A percentile compares a stretch with the other conserved stretches of the same genome.
Conservation (phyloP, 2,888 invertebrate species). For the Halictus quadricinctus region DNA sequence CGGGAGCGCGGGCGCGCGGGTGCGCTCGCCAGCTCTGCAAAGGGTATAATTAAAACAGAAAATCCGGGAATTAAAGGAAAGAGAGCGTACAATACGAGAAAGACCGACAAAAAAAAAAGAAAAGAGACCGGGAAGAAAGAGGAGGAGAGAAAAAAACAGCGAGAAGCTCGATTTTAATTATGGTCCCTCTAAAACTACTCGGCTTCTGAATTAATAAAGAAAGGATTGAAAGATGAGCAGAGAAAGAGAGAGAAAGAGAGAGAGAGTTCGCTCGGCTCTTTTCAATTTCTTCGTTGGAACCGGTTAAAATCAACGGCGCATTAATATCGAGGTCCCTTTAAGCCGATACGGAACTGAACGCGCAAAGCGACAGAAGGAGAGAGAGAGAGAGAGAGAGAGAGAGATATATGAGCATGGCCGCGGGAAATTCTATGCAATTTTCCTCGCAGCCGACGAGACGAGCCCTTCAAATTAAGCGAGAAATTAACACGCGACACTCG, state of each 20-base stretch:
- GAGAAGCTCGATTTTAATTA: slow-evolving; percentile 51
- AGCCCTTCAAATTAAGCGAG: slow-evolving; percentile 24
- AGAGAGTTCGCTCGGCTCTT: slow-evolving; percentile 19
- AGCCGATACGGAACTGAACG: slow-evolving; percentile 38
- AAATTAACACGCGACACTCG: slow-evolving; percentile 33
- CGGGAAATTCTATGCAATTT: slow-evolving; percentile 17
- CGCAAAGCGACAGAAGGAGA: not conserved
- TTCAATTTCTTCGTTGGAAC: slow-evolving; percentile 35
- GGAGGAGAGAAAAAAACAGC: not conserved
- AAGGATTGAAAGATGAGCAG: slow-evolving; percentile 41
- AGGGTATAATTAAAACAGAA: slow-evolving; percentile 44
- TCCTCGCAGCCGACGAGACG: slow-evolving; percentile 13
- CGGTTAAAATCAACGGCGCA: slow-evolving; percentile 47
- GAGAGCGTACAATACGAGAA: not conserved
- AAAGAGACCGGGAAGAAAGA: not conserved
- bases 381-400: not conserved
- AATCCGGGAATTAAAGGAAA: slow-evolving; percentile 44
- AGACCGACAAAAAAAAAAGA: not conserved
- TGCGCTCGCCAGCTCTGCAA: not conserved
- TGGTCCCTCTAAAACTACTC: slow-evolving; percentile 39
- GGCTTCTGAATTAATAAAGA: slow-evolving; percentile 50
- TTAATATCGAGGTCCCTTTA: slow-evolving; percentile 43
- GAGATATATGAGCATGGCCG: not conserved
- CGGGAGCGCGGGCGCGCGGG: not conserved
- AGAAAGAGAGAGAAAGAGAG: not conserved